These are phyloP conservation scores for Ammodytes marinus DNA, from an alignment of 2,113 vertebrate species.

Conservation along the genomic window DNA sequence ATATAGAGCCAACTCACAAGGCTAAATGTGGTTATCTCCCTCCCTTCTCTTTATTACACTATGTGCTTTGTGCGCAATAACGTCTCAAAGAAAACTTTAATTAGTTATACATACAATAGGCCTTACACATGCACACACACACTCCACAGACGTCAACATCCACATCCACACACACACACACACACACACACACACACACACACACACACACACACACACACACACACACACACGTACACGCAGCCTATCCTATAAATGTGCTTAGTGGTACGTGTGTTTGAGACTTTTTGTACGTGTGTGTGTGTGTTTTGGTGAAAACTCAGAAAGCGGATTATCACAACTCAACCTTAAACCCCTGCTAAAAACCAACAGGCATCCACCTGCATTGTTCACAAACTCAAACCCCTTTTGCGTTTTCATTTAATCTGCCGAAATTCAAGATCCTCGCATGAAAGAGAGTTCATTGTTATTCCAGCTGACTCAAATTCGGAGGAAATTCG, in stretches of 20 bases:
- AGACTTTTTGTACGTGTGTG: not conserved
- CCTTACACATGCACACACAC: not conserved
- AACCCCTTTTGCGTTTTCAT: conserved; percentile 9
- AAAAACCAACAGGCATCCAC: conserved; percentile 42
- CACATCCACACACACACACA: not conserved
- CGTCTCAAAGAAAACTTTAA: conserved; percentile 23
- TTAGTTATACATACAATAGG: not conserved
- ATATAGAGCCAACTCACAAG: conserved; percentile 36
- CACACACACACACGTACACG: not conserved
- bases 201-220: not conserved
- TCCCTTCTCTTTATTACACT: conserved; percentile 24
- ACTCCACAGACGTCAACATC: not conserved
- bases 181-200: conserved; percentile 4
- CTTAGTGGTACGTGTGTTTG: not conserved
- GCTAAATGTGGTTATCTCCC: conserved; percentile 36
- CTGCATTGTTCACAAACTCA: conserved; percentile 35
- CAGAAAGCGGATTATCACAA: conserved; percentile 34
- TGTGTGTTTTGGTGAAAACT: conserved; percentile 37
- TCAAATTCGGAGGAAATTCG: conserved; percentile 67
- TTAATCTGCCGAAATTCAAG: conserved; percentile 31
- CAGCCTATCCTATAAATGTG: not conserved
- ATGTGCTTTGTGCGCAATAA: not conserved
- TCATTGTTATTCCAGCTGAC: conserved; percentile 76
- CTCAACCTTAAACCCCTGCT: conserved; percentile 29
- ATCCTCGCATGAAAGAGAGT: conserved; percentile 62